Percentiles rank a stretch among this genome's conserved stretches.
phyloP scores from a whole-genome alignment of 2,113 vertebrate species.

The Pardalotus punctatus region DNA sequence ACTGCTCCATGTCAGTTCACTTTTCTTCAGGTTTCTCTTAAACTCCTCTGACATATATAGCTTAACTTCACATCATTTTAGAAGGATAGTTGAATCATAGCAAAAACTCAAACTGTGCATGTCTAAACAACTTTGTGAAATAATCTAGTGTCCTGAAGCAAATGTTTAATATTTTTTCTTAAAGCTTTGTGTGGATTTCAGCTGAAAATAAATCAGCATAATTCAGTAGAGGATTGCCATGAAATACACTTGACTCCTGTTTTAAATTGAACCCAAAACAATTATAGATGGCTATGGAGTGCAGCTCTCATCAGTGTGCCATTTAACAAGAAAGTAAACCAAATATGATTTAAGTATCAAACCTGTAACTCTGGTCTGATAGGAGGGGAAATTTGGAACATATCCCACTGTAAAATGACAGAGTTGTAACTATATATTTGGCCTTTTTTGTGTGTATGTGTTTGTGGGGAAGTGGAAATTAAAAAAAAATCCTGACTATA shows the following conservation, averaged over 20 bases:
- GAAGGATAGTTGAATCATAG: not conserved
- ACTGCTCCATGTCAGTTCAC: not conserved
- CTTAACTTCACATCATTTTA: not conserved
- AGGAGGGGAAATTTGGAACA: not conserved
- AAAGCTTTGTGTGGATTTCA: not conserved
- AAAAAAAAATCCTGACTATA: not conserved
- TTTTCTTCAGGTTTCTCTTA: not conserved
- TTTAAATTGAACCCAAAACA: not conserved
- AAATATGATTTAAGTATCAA: not conserved
- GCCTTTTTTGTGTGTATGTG: not conserved
- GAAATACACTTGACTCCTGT: not conserved
- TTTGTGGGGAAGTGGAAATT: not conserved
- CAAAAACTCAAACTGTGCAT: not conserved
- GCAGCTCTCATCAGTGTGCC: not conserved
- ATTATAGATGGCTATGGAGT: not conserved
- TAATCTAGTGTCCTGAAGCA: not conserved
- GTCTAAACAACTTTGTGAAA: not conserved
- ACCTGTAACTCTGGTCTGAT: not conserved
- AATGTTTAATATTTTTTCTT: not conserved
- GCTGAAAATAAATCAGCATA: not conserved
- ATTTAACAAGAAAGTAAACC: not conserved
- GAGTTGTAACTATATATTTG: not conserved
- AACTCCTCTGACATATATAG: not conserved
- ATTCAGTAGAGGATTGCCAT: not conserved
- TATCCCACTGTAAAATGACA: not conserved